These are phyloP conservation scores for Sarcophaga carnaria DNA, from an alignment of 2,888 invertebrate genomes.

Conservation along the genomic window DNA sequence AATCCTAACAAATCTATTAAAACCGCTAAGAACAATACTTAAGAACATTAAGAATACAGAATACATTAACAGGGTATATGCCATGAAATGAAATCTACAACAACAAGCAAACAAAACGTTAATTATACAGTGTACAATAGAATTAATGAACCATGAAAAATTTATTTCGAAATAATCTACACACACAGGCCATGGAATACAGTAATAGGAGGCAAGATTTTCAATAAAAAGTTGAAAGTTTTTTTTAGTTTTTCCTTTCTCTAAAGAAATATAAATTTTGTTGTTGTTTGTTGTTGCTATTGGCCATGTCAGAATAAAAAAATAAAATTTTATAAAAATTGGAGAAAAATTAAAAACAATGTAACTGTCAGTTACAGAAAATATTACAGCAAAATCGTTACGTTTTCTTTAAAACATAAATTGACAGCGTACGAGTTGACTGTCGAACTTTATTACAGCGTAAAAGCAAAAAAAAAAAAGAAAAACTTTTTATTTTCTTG, in stretches of 20 bases:
- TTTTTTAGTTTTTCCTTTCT: not conserved
- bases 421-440: conserved; percentile 43
- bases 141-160: not conserved
- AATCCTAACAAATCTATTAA: not conserved
- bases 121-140: not conserved
- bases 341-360: not conserved
- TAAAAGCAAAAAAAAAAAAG: not conserved
- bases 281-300: no score
- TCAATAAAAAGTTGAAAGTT: not conserved
- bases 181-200: no score
- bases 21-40: not conserved
- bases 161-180: not conserved
- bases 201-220: no score
- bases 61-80: no score
- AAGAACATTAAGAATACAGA: not conserved
- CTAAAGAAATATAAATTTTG: not conserved
- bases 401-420: conserved; percentile 7
- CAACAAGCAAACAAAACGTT: not conserved
- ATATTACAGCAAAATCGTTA: not conserved
- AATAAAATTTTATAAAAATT: no score
- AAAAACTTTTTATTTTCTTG: not conserved
- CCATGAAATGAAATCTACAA: not conserved
- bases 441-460: conserved; percentile 40
- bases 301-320: no score
- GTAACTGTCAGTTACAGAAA: not conserved